Conservation (phyloP, 2,797 vertebrate species). For the Syngnathus rostellatus region DNA sequence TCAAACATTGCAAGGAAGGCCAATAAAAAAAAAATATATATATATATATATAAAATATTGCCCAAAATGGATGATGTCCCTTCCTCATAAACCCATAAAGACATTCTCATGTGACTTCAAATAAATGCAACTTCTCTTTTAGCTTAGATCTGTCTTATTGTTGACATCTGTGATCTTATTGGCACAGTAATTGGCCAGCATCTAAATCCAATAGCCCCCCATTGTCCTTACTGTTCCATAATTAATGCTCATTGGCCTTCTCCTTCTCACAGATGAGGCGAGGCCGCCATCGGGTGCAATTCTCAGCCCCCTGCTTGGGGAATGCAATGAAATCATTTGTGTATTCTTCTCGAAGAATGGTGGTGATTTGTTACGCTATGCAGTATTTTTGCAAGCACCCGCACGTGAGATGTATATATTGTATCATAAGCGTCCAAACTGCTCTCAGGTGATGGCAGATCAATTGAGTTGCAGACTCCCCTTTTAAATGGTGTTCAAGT, state of each 20-base stretch:
- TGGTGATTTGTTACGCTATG: neutral
- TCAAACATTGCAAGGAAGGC: no score
- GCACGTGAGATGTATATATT: neutral
- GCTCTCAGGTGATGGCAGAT: neutral
- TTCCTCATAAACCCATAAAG: no score
- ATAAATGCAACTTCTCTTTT: no score
- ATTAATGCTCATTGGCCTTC: conserved; percentile 2
- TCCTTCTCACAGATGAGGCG: neutral
- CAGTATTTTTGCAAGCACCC: neutral
- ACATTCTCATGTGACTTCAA: neutral
- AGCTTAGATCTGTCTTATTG: neutral
- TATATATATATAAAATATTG: no score
- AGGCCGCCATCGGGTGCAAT: neutral
- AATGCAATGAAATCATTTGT: neutral
- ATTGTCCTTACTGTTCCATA: neutral
- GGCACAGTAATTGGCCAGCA: no score
- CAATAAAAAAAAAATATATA: no score
- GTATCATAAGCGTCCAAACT: neutral
- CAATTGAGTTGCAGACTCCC: neutral
- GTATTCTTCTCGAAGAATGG: neutral
- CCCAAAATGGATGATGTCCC: no score
- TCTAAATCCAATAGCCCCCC: neutral
- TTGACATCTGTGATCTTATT: neutral
- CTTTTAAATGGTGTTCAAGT: neutral
- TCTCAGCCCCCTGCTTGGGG: neutral